These are phyloP conservation scores for Oscheius sp. DNA, from an alignment of 2,888 invertebrate genomes.

Conservation along the genomic window DNA sequence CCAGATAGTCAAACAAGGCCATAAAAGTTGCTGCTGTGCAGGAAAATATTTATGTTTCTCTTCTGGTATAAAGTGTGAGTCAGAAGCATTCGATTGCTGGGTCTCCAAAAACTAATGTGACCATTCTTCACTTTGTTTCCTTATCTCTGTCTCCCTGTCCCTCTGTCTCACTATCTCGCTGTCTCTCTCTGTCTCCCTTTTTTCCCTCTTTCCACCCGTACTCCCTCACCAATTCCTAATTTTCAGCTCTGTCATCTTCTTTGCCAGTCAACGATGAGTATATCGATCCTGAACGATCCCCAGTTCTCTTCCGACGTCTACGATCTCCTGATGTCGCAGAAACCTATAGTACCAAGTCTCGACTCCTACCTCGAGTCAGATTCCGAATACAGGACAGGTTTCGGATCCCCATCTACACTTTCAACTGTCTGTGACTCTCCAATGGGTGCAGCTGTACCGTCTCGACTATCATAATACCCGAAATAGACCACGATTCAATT, in stretches of 20 bases:
- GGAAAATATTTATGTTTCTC: no score
- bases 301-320: slow-evolving; percentile 39
- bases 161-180: no score
- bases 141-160: no score
- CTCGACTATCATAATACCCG: neutral
- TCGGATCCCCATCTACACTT: neutral
- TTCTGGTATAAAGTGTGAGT: no score
- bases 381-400: no score
- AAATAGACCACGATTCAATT: no score
- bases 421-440: neutral
- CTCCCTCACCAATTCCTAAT: neutral
- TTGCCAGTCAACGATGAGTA: slow-evolving; percentile 17
- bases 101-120: neutral
- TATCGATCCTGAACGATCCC: slow-evolving; percentile 40
- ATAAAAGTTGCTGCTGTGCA: no score
- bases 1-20: no score
- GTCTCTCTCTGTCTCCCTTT: neutral
- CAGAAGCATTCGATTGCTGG: no score
- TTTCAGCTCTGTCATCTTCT: neutral
- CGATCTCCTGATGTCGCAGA: slow-evolving; percentile 37
- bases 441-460: neutral
- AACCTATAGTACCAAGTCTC: neutral
- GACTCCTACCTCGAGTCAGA: neutral
- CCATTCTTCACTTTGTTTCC: neutral
- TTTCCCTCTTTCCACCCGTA: neutral